Conservation (phyloP, 1,140 invertebrate genomes). For the Ooceraea biroi region DNA sequence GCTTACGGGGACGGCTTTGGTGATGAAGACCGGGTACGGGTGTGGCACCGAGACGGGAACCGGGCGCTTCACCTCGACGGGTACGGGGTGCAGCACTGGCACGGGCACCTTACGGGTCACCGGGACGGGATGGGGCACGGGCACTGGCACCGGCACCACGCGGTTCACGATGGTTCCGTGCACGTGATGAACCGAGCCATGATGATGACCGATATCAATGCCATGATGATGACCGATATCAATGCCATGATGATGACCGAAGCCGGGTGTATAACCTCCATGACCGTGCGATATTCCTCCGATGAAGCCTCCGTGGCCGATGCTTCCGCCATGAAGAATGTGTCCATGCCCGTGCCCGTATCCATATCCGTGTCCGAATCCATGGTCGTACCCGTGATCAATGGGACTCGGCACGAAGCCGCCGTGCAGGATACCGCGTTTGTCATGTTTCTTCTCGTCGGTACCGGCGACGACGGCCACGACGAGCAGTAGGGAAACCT, state of each 20-base stretch:
- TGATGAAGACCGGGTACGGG: not conserved
- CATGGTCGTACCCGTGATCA: constrained; percentile 19
- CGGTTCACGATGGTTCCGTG: constrained; percentile 44
- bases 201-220: not conserved
- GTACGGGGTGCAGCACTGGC: constrained; percentile 80
- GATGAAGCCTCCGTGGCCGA: not conserved
- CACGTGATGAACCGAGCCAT: not conserved
- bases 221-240: not conserved
- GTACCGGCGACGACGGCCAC: constrained; percentile 60
- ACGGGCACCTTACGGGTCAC: constrained; percentile 68
- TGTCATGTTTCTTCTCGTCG: constrained; percentile 27
- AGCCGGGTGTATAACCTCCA: constrained; percentile 2
- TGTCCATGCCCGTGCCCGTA: constrained; percentile 24
- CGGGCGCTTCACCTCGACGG: constrained; percentile 77
- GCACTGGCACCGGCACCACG: constrained; percentile 46
- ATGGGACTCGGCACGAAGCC: not conserved
- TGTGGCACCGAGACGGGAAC: constrained; percentile 57
- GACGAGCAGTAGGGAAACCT: constrained; percentile 56
- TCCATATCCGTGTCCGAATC: constrained; percentile 3
- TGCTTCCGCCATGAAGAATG: constrained; percentile 60
- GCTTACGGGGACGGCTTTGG: constrained; percentile 15
- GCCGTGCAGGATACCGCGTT: constrained; percentile 72
- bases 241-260: not conserved
- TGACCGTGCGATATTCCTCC: not conserved
- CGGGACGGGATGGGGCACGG: constrained; percentile 38